Conservation (phyloP, 2,797 vertebrate species). For the Tachyglossus aculeatus region DNA sequence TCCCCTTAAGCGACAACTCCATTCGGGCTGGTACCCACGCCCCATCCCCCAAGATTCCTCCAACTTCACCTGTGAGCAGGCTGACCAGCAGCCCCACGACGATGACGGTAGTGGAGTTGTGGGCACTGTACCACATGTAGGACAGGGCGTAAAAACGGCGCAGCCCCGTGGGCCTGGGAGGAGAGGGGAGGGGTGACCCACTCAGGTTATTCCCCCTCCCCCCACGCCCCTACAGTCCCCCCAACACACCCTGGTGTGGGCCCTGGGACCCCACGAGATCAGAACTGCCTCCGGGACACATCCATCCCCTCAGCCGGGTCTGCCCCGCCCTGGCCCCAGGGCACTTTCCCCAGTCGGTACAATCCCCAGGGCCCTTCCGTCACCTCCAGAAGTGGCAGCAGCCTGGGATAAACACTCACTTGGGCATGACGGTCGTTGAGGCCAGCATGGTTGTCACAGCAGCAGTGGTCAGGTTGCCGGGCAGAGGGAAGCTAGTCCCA, state of each 20-base stretch:
- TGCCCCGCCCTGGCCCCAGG: too few species aligned
- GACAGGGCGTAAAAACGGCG: slow-evolving; percentile 88
- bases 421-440: slow-evolving; percentile 48
- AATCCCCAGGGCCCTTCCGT: background rate
- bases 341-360: too few species aligned
- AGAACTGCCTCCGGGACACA: background rate
- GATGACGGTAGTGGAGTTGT: slow-evolving; percentile 92
- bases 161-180: slow-evolving; percentile 78
- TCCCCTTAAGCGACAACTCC: background rate
- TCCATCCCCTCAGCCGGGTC: too few species aligned
- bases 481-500: slow-evolving; percentile 35
- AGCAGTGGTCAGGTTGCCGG: slow-evolving; percentile 75
- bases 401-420: slow-evolving; percentile 70
- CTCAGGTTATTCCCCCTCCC: background rate
- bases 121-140: slow-evolving; percentile 97
- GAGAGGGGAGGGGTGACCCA: background rate
- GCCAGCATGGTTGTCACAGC: slow-evolving; percentile 68
- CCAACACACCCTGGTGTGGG: background rate
- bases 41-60: background rate
- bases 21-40: background rate
- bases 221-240: background rate
- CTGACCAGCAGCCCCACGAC: slow-evolving; percentile 92
- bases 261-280: background rate
- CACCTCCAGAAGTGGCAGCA: background rate
- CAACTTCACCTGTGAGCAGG: slow-evolving; percentile 83